phyloP scores from a whole-genome alignment of 2,113 vertebrate species.

The Periophthalmodon schlosseri region DNA sequence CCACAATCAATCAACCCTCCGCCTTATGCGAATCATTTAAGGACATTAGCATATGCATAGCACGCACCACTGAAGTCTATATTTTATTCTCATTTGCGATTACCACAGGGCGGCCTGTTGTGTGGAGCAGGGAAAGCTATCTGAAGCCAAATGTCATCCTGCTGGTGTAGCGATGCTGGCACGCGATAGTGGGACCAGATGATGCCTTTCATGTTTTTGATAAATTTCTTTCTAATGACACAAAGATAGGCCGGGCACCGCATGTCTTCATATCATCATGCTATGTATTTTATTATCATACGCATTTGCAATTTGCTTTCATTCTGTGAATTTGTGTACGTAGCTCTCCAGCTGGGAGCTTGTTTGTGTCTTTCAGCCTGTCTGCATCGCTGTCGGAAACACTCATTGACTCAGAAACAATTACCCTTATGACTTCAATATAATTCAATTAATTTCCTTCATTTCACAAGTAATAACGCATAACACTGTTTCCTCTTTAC shows the following conservation, averaged over 20 bases:
- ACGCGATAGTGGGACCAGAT: conserved; percentile 34
- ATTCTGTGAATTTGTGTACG: conserved; percentile 57
- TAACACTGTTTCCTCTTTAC: conserved; percentile 45
- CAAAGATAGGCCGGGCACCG: conserved; percentile 7
- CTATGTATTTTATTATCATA: conserved; percentile 56
- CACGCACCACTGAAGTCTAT: conserved; percentile 6
- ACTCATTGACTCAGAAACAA: conserved; percentile 79
- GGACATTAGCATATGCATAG: not conserved
- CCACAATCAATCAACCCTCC: not conserved
- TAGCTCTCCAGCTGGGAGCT: conserved; percentile 65
- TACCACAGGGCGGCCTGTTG: not conserved
- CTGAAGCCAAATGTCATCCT: conserved; percentile 32
- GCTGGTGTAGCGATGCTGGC: conserved; percentile 27
- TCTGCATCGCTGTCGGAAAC: conserved; percentile 61
- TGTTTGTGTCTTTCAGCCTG: conserved; percentile 68
- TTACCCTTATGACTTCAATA: conserved; percentile 78
- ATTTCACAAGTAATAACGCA: conserved; percentile 77
- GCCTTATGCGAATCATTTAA: conserved; percentile 2
- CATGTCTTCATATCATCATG: conserved; percentile 24
- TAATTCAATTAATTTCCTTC: conserved; percentile 80
- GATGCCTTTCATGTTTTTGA: conserved; percentile 32
- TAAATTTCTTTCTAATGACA: conserved; percentile 28
- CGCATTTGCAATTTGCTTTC: conserved; percentile 59
- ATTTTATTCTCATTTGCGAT: not conserved
- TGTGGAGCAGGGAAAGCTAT: not conserved